Base-by-base conservation (phyloP, 30 jellyfish, hydroid and myxozoan genomes). In the Morbakka virulenta region DNA sequence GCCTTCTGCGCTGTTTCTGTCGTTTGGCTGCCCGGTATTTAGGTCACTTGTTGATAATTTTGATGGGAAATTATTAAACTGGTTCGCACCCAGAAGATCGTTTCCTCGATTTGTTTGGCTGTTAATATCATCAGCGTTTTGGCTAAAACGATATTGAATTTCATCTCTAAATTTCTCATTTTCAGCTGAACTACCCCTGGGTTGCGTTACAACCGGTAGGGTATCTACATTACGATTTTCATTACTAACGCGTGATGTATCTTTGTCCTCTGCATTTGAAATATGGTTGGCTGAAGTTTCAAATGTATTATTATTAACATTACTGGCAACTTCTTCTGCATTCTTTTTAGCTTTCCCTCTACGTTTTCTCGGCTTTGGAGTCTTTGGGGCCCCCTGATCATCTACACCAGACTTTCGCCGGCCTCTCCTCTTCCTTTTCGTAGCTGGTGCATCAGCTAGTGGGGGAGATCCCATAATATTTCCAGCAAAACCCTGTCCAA, bases 371-470 rank as follows among this genome's bases (percentile, higher is more conserved):
- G 11, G 77, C 12, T 32, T 64, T 64, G 64, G 22, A 4, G 77
- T 32, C 22, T 26, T 64, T 17, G 26, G 52, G 22, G 67, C 17
- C n/a, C 66, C 3, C 12, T 3, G 17, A 4, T 28, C 77, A 22
- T 64, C 65, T 64, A 6, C 63, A 4, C 9, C 77, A 9, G 65
- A 64, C 77, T 64, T 64, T 64, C 28, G 26, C 77, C 20, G 64
- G 12, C 13, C 9, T 41, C 57, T 41, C 57, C 57, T 41, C 17
- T 41, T 41, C 57, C 17, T 41, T 17, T 41, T 41, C 17, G 57
- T 41, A 6, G 57, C 17, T 6, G 57, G 9, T 6, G 13, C 17
- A 41, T 41, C 13, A 41, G 57, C 57, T 17, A 41, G 9, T 9
- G 9, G 9, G 17, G 57, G 57, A 6, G 57, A 17, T 41, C 57